Evolutionary conservation across 2,797 vertebrate species (phyloP).

Genomic region (Amphiprion clarkii): DNA sequence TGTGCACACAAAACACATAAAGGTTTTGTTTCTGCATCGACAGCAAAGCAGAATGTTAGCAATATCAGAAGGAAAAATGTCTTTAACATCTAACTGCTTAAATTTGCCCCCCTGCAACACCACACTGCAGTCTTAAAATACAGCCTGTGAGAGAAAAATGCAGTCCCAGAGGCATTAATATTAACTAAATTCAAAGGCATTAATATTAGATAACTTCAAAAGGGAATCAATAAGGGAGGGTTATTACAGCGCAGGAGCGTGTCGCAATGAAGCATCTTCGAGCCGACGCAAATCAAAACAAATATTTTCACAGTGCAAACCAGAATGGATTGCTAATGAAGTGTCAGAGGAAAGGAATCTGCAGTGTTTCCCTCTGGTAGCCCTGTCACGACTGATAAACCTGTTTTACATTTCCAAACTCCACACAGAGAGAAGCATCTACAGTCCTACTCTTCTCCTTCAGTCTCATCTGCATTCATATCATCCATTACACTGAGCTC

Average conservation of each 20-base stretch:
- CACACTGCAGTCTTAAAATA: slow-evolving; percentile 13
- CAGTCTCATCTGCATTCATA: slow-evolving; percentile 63
- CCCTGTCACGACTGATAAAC: slow-evolving; percentile 29
- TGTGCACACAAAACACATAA: neutral
- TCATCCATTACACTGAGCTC: slow-evolving; percentile 18
- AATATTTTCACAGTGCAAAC: slow-evolving; percentile 4
- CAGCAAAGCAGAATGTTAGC: neutral
- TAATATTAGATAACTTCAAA: slow-evolving; percentile 36
- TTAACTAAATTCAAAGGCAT: slow-evolving; percentile 23
- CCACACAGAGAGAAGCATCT: slow-evolving; percentile 35
- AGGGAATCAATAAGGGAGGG: slow-evolving; percentile 45
- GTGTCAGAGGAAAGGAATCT: slow-evolving; percentile 9
- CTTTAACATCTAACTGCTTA: slow-evolving; percentile 4
- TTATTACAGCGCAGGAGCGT: slow-evolving; percentile 21
- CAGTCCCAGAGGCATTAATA: slow-evolving; percentile 23
- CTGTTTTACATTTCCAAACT: slow-evolving; percentile 35
- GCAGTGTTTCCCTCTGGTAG: slow-evolving; percentile 7
- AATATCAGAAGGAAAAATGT: slow-evolving; percentile 1
- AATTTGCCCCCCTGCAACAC: slow-evolving; percentile 21
- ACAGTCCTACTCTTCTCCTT: neutral
- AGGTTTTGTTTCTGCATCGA: neutral
- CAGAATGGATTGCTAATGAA: slow-evolving; percentile 37
- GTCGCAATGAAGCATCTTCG: slow-evolving; percentile 6
- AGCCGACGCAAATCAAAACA: slow-evolving; percentile 14
- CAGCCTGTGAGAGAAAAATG: slow-evolving; percentile 4